Conservation (phyloP, 2,113 vertebrate genomes). For the Hypanus sabinus region DNA sequence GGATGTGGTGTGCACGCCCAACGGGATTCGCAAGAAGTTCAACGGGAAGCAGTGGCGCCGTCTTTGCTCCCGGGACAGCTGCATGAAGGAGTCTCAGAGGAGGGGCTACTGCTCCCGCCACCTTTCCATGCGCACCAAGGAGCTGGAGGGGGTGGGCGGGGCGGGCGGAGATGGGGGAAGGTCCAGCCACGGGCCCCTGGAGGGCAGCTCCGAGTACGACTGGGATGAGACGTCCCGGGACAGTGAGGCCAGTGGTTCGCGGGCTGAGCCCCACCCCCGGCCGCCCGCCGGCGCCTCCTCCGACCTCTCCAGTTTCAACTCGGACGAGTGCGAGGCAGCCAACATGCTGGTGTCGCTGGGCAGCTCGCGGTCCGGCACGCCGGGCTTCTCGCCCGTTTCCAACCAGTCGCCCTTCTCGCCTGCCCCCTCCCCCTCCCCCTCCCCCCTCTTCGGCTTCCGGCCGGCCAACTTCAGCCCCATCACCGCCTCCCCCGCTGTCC, state of each 20-base stretch:
- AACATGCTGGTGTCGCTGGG: conserved; percentile 84
- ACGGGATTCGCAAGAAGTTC: conserved; percentile 86
- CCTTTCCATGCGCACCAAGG: conserved; percentile 85
- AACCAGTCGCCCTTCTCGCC: conserved; percentile 86
- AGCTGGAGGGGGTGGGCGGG: conserved; percentile 67
- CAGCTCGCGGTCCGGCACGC: conserved; percentile 79
- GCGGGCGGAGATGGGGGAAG: too few species aligned
- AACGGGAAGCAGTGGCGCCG: conserved; percentile 91
- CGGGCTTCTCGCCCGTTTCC: conserved; percentile 79
- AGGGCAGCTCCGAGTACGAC: conserved; percentile 65
- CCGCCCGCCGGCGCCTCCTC: conserved; percentile 58
- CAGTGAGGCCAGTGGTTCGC: conserved; percentile 75
- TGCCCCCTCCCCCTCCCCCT: conserved; percentile 74
- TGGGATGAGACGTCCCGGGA: conserved; percentile 82
- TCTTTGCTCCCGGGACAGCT: conserved; percentile 80
- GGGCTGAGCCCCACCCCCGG: conserved; percentile 72
- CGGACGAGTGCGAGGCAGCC: conserved; percentile 84
- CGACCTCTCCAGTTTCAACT: conserved; percentile 79
- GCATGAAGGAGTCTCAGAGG: conserved; percentile 87
- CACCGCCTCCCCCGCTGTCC: conserved; percentile 68
- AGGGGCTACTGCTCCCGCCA: conserved; percentile 84
- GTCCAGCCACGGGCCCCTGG: conserved; percentile 44
- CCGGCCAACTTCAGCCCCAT: conserved; percentile 84
- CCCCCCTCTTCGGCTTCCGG: conserved; percentile 76
- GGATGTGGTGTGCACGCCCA: conserved; percentile 82